A percentile compares a stretch with the other conserved stretches of the same genome.
These are phyloP conservation scores for Ptilodon capucinus DNA, from an alignment of 2,888 invertebrate genomes.

Conservation along the genomic window DNA sequence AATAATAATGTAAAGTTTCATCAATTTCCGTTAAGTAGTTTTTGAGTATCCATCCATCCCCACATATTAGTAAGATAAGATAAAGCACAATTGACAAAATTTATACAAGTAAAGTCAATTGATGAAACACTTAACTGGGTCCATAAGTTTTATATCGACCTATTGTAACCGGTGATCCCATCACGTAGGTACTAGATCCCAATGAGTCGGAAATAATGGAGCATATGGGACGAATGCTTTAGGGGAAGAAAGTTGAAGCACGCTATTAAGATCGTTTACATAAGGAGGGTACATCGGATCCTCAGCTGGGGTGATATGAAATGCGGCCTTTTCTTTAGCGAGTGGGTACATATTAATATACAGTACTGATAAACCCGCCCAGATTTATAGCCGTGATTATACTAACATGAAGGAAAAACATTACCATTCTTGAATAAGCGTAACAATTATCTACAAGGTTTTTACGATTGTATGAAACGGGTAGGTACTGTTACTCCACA, in stretches of 20 bases:
- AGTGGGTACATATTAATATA: constrained; percentile 38
- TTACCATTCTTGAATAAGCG: background rate
- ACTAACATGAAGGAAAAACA: constrained; percentile 2
- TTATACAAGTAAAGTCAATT: no score
- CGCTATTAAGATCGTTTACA: constrained; percentile 58
- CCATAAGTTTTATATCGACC: background rate
- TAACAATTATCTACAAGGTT: background rate
- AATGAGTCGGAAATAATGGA: constrained; percentile 29
- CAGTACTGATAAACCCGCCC: constrained; percentile 30
- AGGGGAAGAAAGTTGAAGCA: constrained; percentile 53
- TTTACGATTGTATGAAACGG: no score
- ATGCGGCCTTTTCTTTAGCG: constrained; percentile 24
- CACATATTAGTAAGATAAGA: no score
- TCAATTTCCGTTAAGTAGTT: no score
- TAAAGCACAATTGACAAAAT: no score
- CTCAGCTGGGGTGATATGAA: constrained; percentile 33
- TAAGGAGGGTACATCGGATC: constrained; percentile 36
- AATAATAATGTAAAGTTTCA: no score
- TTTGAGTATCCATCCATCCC: no score
- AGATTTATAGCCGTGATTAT: constrained; percentile 28
- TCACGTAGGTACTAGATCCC: constrained; percentile 2
- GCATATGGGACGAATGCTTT: constrained; percentile 39
- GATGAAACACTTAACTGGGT: background rate
- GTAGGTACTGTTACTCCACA: no score
- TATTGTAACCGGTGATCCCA: background rate